Conservation (phyloP, 2,797 vertebrate species). For the Aulostomus chinensis region DNA sequence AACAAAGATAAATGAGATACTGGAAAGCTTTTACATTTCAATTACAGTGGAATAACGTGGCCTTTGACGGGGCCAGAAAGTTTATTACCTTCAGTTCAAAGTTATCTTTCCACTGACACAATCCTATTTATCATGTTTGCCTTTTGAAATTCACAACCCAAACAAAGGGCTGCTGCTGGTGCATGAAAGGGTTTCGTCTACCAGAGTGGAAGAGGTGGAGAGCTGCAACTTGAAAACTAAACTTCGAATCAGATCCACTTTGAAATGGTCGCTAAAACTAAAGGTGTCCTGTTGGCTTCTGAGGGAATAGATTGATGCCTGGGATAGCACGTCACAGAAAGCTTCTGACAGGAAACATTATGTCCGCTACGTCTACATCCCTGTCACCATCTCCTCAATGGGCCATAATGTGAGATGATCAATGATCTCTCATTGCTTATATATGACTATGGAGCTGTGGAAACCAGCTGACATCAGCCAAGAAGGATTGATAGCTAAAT, state of each 20-base stretch:
- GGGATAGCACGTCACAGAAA: too few relatives aligned
- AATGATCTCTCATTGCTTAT: conserved; percentile 55
- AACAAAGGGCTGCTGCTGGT: too few relatives aligned
- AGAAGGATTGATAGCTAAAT: conserved; percentile 66
- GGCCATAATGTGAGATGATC: conserved; percentile 53
- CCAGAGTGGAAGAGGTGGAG: too few relatives aligned
- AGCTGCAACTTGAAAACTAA: too few relatives aligned
- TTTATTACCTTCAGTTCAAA: conserved; percentile 32
- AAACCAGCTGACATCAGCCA: conserved; percentile 60
- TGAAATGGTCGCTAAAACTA: too few relatives aligned
- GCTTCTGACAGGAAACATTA: conserved; percentile 9
- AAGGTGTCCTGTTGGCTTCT: too few relatives aligned
- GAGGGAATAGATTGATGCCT: too few relatives aligned
- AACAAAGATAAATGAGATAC: conserved; percentile 49
- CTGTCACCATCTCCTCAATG: conserved; percentile 32
- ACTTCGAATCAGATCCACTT: too few relatives aligned
- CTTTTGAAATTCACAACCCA: too few relatives aligned
- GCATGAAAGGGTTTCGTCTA: too few relatives aligned
- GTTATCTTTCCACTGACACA: conserved; percentile 20
- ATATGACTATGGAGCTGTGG: conserved; percentile 38
- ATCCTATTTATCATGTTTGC: conserved; percentile 21
- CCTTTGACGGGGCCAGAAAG: conserved; percentile 11
- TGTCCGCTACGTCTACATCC: conserved; percentile 18
- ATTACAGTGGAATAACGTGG: conserved; percentile 40
- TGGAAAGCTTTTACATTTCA: conserved; percentile 53